Evolutionary conservation across 2,797 vertebrate genomes (phyloP).

Genomic region (Mareca strepera): DNA sequence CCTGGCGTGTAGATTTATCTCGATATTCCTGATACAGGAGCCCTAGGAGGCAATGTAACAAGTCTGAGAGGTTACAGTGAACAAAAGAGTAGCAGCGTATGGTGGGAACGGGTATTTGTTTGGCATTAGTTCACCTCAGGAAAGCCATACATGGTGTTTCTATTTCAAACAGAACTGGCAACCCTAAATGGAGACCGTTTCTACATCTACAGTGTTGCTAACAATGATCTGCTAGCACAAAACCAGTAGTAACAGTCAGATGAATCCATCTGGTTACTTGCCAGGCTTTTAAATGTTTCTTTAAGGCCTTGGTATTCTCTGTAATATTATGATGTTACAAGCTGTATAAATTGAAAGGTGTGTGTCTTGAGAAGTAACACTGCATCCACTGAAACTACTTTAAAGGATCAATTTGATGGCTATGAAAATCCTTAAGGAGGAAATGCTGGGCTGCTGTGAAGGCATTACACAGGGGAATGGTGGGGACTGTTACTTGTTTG

Average conservation of each 20-base stretch:
- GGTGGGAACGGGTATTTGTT: neutral
- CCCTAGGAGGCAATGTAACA: slow-evolving; percentile 74
- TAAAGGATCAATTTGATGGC: neutral
- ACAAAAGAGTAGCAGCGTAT: neutral
- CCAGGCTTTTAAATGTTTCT: neutral
- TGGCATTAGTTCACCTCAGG: neutral
- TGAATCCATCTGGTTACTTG: neutral
- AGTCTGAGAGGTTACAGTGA: neutral
- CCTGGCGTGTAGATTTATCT: slow-evolving; percentile 92
- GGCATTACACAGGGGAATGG: neutral
- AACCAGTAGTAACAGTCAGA: neutral
- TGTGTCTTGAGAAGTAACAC: neutral
- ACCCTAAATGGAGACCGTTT: slow-evolving; percentile 18
- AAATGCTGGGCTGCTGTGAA: neutral
- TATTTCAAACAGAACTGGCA: slow-evolving; percentile 5
- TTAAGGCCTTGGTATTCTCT: neutral
- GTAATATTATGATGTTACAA: neutral
- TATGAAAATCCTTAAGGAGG: neutral
- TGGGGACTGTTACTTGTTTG: neutral
- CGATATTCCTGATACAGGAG: slow-evolving; percentile 97
- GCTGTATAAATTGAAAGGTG: neutral
- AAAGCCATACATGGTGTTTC: neutral
- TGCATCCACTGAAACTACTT: neutral
- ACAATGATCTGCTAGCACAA: slow-evolving; percentile 4
- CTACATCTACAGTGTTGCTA: slow-evolving; percentile 9